These are phyloP conservation scores for Sebastes umbrosus DNA, from an alignment of 2,797 vertebrate genomes.

Conservation along the genomic window DNA sequence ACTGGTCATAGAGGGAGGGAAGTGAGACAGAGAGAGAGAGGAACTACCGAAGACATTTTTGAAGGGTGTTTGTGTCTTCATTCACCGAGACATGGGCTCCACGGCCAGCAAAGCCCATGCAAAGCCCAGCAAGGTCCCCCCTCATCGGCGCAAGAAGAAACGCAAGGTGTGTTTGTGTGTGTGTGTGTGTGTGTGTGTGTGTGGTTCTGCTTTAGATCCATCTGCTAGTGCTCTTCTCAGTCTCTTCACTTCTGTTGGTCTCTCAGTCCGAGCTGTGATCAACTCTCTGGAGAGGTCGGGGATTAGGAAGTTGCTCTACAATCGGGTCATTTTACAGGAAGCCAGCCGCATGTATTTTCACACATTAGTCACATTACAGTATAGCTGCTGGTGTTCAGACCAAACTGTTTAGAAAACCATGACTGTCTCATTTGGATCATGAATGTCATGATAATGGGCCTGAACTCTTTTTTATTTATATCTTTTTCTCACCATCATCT, in stretches of 20 bases:
- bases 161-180: conserved; percentile 62
- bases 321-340: not conserved
- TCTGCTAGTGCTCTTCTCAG: not conserved
- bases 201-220: not conserved
- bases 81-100: conserved; percentile 66
- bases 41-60: not conserved
- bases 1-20: not conserved
- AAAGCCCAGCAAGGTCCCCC: conserved; percentile 42
- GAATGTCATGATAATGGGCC: not conserved
- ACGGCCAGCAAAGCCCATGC: conserved; percentile 40
- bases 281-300: not conserved
- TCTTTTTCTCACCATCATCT: too few species aligned
- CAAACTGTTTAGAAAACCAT: not conserved
- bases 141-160: conserved; percentile 56
- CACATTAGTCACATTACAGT: not conserved
- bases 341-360: not conserved
- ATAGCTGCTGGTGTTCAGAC: not conserved
- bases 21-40: not conserved
- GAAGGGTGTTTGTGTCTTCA: not conserved
- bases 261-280: not conserved
- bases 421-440: not conserved
- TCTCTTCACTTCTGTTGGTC: not conserved
- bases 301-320: not conserved
- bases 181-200: not conserved
- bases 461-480: not conserved